These are phyloP conservation scores for Sinonovacula constricta DNA, from an alignment of 1,140 invertebrate genomes.

Conservation along the genomic window DNA sequence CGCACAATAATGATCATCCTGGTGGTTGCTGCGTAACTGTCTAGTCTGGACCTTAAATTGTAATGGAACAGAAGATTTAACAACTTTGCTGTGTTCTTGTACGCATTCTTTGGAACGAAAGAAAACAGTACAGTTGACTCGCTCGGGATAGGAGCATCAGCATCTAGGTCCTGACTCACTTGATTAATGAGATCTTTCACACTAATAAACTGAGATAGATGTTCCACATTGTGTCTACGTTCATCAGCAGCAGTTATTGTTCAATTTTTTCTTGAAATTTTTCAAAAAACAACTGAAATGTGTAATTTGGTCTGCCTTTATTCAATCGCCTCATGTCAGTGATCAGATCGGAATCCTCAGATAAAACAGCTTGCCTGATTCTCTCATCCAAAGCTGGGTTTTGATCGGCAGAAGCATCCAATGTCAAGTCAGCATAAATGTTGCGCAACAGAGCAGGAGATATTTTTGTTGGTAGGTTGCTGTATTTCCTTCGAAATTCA, in stretches of 20 bases:
- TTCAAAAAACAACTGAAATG: slow-evolving; percentile 24
- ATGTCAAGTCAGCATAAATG: slow-evolving; percentile 27
- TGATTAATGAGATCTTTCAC: slow-evolving; percentile 27
- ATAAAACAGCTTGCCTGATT: slow-evolving; percentile 1
- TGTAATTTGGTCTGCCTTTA: slow-evolving; percentile 21
- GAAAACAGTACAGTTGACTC: slow-evolving; percentile 44
- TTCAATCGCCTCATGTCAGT: slow-evolving; percentile 35
- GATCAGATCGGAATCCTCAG: slow-evolving; percentile 39
- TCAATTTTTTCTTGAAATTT: slow-evolving; percentile 11
- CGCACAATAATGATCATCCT: slow-evolving; percentile 56
- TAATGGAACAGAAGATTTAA: slow-evolving; percentile 26
- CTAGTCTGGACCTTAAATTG: slow-evolving; percentile 48
- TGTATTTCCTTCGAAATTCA: neutral
- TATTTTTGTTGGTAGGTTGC: neutral
- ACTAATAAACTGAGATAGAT: slow-evolving; percentile 18
- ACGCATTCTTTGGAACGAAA: slow-evolving; percentile 45
- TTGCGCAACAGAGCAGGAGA: slow-evolving; percentile 4
- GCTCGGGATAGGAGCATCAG: slow-evolving; percentile 34
- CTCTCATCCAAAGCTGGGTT: slow-evolving; percentile 19
- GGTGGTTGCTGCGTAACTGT: slow-evolving; percentile 31
- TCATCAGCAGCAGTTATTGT: slow-evolving; percentile 37
- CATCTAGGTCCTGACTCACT: neutral
- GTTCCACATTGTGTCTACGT: slow-evolving; percentile 17
- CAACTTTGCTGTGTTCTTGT: slow-evolving; percentile 26
- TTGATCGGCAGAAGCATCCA: slow-evolving; percentile 2